Base-by-base conservation (phyloP, 1,140 invertebrate genomes). In the Brachionus koreanus region DNA sequence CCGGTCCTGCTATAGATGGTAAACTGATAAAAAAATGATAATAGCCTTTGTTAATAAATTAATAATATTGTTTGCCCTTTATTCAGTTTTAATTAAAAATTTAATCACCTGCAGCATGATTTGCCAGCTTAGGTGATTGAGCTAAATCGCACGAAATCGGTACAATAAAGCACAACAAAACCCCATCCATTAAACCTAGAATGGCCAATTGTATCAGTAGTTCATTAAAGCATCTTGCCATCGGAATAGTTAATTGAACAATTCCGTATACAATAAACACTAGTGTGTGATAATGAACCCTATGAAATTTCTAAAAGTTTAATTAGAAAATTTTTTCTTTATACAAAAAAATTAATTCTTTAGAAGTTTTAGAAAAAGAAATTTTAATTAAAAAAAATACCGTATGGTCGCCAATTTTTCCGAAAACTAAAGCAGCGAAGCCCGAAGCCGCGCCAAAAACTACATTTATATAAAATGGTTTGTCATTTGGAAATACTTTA, bases 371-470 rank as follows among this genome's bases (percentile, higher is more conserved):
- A 29, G 29, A 29, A 29, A 29, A 29, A 2, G 3, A 35, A 67
- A 3, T 67, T n/a, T n/a, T 67, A 1, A 49, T 49, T n/a, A 13
- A 49, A 49, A 16, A 46, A 35, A 69, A 16, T 37, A 69, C 65
- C n/a, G 76, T 61, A 23, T 37, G n/a, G 23, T 79, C 76, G 6
- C 76, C 76, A 19, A 57, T 37, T 57, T 79, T 57, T 9, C 76
- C 76, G n/a, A 65, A 79, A 0, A 79, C 19, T 19, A 79, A 19
- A 12, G 76, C 76, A 29, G 35, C 76, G 1, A 79, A 13, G 12
- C 76, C 76, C n/a, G 76, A 79, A 19, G 76, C 76, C 19, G 61
- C 76, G 39, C 76, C 76, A 35, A 79, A 79, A 12, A 65, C 76
- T 7, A 79, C 57, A 43, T 79, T 79, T 23, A 79, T 57, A 35